Evolutionary conservation across 1,140 invertebrate species (phyloP).

Genomic region (Hesperophylax magnus): DNA sequence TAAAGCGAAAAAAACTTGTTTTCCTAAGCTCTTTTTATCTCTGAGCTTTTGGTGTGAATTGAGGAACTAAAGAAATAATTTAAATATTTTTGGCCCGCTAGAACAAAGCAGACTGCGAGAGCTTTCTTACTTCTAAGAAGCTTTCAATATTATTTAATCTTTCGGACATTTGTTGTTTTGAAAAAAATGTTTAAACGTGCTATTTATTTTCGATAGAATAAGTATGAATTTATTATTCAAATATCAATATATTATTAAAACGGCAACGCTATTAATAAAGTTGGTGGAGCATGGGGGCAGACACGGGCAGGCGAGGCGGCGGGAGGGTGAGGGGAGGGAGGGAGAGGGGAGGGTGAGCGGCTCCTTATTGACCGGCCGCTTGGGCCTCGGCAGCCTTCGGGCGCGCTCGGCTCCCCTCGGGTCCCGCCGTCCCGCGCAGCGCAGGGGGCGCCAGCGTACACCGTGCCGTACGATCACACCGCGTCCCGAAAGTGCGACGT

Average conservation of each 20-base stretch:
- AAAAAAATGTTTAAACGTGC: too few species aligned
- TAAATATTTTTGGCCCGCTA: too few species aligned
- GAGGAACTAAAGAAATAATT: too few species aligned
- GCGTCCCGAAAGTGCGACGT: slow-evolving; percentile 69
- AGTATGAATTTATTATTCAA: too few species aligned
- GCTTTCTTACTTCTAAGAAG: too few species aligned
- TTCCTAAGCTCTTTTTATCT: too few species aligned
- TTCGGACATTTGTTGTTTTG: too few species aligned
- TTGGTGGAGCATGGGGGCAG: slow-evolving; percentile 44
- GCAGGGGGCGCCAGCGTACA: slow-evolving; percentile 64
- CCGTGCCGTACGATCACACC: slow-evolving; percentile 49
- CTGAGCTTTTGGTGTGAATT: too few species aligned
- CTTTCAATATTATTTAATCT: too few species aligned
- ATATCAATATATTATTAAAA: slow-evolving; percentile 9
- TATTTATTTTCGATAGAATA: too few species aligned
- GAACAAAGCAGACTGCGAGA: too few species aligned
- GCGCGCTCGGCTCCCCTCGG: slow-evolving; percentile 62
- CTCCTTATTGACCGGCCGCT: slow-evolving; percentile 64
- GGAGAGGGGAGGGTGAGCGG: slow-evolving; percentile 39
- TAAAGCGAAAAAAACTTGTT: too few species aligned
- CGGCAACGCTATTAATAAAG: slow-evolving; percentile 41
- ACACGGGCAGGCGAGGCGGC: slow-evolving; percentile 20
- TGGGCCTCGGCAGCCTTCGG: slow-evolving; percentile 64
- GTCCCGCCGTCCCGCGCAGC: slow-evolving; percentile 62
- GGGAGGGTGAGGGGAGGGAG: not conserved